Percentiles rank a stretch among this genome's conserved stretches.
Conservation (phyloP, 1,140 invertebrate species). For the Anagrus nilaparvatae region DNA sequence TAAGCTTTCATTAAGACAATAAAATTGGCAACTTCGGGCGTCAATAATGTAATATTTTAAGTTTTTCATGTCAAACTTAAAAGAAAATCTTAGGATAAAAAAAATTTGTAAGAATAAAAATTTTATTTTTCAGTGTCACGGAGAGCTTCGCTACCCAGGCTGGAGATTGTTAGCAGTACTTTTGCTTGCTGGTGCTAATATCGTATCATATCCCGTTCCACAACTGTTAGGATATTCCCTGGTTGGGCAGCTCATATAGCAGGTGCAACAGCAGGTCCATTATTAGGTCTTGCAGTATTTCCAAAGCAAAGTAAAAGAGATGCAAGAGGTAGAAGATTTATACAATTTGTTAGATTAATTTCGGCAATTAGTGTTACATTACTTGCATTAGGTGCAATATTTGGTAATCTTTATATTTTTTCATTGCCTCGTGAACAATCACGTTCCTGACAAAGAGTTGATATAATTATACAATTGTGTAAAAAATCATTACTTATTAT, state of each 20-base stretch:
- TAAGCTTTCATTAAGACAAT: too few species aligned
- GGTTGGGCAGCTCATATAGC: slow-evolving; percentile 71
- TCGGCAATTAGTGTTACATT: slow-evolving; percentile 34
- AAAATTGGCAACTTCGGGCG: too few species aligned
- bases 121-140: slow-evolving; percentile 45
- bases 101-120: too few species aligned
- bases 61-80: too few species aligned
- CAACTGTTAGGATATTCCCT: slow-evolving; percentile 35
- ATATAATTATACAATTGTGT: slow-evolving; percentile 36
- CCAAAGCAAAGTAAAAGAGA: slow-evolving; percentile 40
- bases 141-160: slow-evolving; percentile 46
- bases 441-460: slow-evolving; percentile 38
- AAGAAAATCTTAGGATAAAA: too few species aligned
- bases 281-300: slow-evolving; percentile 70
- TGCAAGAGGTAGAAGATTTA: slow-evolving; percentile 31
- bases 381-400: slow-evolving; percentile 34
- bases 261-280: slow-evolving; percentile 67
- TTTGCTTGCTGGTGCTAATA: slow-evolving; percentile 50
- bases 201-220: slow-evolving; percentile 39
- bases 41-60: too few species aligned
- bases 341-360: slow-evolving; percentile 33
- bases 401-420: slow-evolving; percentile 38
- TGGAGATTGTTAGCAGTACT: slow-evolving; percentile 48
- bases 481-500: slow-evolving; percentile 36
- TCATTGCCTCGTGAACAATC: slow-evolving; percentile 33